These are phyloP conservation scores for Microcebus griseorufus DNA, from an alignment of 2,113 vertebrate genomes.

Conservation along the genomic window DNA sequence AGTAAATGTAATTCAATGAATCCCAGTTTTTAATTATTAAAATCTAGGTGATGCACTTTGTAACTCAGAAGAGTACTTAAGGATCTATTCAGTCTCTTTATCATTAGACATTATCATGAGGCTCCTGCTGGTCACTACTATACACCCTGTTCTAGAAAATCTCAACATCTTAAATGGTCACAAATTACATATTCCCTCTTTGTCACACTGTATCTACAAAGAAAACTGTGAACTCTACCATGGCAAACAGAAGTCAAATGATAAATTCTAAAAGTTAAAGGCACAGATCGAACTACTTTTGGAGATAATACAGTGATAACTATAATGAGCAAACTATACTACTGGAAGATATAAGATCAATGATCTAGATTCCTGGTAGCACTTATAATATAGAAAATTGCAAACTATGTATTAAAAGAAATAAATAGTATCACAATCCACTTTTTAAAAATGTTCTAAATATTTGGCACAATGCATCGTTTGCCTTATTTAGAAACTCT, in stretches of 20 bases:
- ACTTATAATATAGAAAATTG: conserved; percentile 33
- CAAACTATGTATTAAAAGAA: conserved; percentile 40
- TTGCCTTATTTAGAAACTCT: conserved; percentile 50
- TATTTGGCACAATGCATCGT: conserved; percentile 52
- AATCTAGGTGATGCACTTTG: not conserved
- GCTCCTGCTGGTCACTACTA: not conserved
- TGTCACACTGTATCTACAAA: not conserved
- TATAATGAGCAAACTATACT: not conserved
- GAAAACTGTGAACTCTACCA: not conserved
- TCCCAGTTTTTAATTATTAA: conserved; percentile 39
- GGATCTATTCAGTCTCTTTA: not conserved
- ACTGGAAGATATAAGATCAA: not conserved
- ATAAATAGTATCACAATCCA: conserved; percentile 18
- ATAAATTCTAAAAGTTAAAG: conserved; percentile 38
- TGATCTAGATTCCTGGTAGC: not conserved
- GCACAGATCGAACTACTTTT: conserved; percentile 16
- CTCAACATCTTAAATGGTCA: not conserved
- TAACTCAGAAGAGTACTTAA: conserved; percentile 26
- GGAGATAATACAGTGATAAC: not conserved
- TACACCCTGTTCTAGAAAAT: not conserved
- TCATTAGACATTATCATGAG: not conserved
- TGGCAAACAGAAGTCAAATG: not conserved
- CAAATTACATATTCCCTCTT: not conserved
- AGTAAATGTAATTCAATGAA: conserved; percentile 35
- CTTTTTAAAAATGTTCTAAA: not conserved